Evolutionary conservation across 2,113 vertebrate genomes (phyloP), one percentile per base, ranked within the genome.

Genomic region (Eurystomus gularis): DNA sequence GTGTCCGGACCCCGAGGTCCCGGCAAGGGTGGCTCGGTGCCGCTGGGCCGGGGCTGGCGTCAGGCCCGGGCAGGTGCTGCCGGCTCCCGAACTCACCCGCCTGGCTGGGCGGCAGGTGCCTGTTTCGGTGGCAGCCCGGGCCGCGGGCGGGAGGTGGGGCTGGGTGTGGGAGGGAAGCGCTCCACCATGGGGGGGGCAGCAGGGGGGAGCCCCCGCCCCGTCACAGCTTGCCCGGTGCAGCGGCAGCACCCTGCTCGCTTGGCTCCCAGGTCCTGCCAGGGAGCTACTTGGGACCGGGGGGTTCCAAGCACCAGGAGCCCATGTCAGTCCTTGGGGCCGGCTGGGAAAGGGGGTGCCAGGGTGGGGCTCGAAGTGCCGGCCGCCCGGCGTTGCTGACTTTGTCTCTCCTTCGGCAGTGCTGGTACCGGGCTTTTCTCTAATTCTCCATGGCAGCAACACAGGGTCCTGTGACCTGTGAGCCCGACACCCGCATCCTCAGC

Each of bases 401-500:
- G 82, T 93, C 40, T 65, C 88, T 96, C 88, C 92, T 88, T 91
- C 52, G 29, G 80, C 98, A 99, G 99, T 98, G 96, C 97, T 98
- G 97, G 97, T 97, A 84, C 86, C 90, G 87, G 57, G 86, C 79
- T 93, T 95, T 95, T 95, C 96, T 95, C 83, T 98, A 97, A 97
- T 98, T 97, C 99, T 99, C 98, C 98, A 99, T 99, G 99, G 99
- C 99, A 98, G 98, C 99, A 97, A 98, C 99, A 97, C 98, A 99
- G 97, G 98, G 98, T 93, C 98, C 99, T 97, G 96, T 98, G 97
- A 98, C 98, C 97, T 98, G 98, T 97, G 98, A 98, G 94, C 96
- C 98, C 8, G 97, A 96, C 97, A 98, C 98, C 90, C 98, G 94
- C 62, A 96, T 98, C 97, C 96, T 97, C 19, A 64, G 97, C 95